Conservation (phyloP, 2,888 invertebrate species). For the Rhingia rostrata region DNA sequence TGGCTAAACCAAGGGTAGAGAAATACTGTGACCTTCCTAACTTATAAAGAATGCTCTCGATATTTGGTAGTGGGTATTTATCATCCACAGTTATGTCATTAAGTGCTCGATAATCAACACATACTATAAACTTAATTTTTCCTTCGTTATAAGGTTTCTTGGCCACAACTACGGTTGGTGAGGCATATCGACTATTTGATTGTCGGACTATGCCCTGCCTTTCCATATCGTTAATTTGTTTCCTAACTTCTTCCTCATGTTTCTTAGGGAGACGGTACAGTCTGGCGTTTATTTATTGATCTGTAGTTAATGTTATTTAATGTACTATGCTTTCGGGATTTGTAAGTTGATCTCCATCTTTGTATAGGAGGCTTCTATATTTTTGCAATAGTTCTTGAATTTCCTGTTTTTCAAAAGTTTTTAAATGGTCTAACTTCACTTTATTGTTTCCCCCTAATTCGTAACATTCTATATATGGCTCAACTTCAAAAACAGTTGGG, state of each 20-base stretch:
- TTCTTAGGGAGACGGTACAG: conserved; percentile 17
- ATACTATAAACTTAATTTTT: not conserved
- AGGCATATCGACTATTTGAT: conserved; percentile 22
- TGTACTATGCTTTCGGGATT: conserved; percentile 18
- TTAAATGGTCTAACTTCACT: not conserved
- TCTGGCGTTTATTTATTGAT: conserved; percentile 20
- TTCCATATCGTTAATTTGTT: conserved; percentile 1
- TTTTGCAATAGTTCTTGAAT: not conserved
- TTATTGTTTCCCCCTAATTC: not conserved
- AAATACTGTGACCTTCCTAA: too few relatives aligned
- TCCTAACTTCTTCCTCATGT: conserved; percentile 21
- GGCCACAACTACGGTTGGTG: conserved; percentile 19
- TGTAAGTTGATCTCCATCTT: conserved; percentile 29
- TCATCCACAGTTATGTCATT: not conserved
- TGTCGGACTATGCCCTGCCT: conserved; percentile 25
- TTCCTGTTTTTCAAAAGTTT: not conserved
- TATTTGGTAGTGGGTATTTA: not conserved
- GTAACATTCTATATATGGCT: not conserved
- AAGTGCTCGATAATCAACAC: not conserved
- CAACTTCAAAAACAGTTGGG: not conserved
- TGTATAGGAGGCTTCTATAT: conserved; percentile 11
- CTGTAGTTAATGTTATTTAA: conserved; percentile 19
- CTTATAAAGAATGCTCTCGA: not conserved
- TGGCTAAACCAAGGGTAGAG: too few relatives aligned
- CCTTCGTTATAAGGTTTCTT: conserved; percentile 2